Conservation (phyloP, 2,113 vertebrate species). For the Pangasianodon hypophthalmus region DNA sequence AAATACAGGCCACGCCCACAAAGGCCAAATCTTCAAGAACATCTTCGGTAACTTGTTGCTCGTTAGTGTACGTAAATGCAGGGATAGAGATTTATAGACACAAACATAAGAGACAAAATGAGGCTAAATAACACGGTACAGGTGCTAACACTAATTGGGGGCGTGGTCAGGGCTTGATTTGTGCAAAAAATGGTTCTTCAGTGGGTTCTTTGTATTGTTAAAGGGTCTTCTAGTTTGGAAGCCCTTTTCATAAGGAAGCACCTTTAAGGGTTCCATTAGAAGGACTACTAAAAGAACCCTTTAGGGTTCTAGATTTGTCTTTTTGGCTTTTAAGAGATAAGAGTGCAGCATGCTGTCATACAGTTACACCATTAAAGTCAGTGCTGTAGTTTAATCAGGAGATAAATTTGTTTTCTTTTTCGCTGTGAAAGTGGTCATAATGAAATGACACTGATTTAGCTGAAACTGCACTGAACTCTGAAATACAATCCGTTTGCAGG, state of each 20-base stretch:
- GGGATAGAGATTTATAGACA: not conserved
- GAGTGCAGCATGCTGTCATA: not conserved
- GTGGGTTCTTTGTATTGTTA: not conserved
- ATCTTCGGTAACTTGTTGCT: not conserved
- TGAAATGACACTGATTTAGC: constrained; percentile 19
- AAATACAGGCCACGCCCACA: not conserved
- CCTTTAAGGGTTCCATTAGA: not conserved
- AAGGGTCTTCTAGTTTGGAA: not conserved
- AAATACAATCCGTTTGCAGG: constrained; percentile 32
- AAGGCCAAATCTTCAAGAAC: not conserved
- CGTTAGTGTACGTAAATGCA: not conserved
- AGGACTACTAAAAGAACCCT: not conserved
- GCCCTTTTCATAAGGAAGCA: not conserved
- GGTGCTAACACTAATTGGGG: not conserved
- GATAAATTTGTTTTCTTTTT: not conserved
- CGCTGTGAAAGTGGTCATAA: not conserved
- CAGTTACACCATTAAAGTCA: not conserved
- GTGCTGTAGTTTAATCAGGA: not conserved
- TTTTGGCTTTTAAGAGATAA: not conserved
- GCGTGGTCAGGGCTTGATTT: not conserved
- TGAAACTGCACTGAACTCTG: not conserved
- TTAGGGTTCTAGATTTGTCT: not conserved
- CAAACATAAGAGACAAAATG: not conserved
- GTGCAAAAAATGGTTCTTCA: not conserved
- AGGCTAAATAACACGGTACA: not conserved